Percentiles rank a stretch among this genome's conserved stretches.
Evolutionary conservation across 2,113 vertebrate genomes (phyloP).

Genomic region (Poeciliopsis occidentalis): DNA sequence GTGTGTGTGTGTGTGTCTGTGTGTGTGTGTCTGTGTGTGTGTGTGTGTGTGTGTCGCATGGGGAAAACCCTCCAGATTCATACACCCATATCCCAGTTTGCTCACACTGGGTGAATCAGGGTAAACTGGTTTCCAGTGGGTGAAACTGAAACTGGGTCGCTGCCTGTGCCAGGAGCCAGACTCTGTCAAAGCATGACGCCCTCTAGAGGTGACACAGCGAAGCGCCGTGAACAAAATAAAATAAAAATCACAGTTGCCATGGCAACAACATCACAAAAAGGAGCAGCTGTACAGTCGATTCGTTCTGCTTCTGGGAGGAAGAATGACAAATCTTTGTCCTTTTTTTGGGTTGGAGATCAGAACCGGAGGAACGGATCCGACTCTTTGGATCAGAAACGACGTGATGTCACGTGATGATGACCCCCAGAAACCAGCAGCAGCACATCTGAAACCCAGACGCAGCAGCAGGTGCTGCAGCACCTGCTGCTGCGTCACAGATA

Average conservation of each 20-base stretch:
- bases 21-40: neutral
- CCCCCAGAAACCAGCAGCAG: too few species aligned
- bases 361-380: neutral
- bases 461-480: too few species aligned
- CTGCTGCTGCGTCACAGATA: too few species aligned
- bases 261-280: constrained; percentile 38
- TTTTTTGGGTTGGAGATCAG: neutral
- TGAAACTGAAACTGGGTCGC: neutral
- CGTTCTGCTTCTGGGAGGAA: constrained; percentile 14
- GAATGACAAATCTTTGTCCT: constrained; percentile 4
- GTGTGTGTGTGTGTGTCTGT: too few species aligned
- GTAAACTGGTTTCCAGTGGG: too few species aligned
- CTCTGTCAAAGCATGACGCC: neutral
- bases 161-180: neutral
- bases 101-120: too few species aligned
- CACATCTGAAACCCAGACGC: too few species aligned
- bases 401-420: too few species aligned
- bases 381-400: too few species aligned
- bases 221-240: neutral
- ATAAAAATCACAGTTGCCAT: constrained; percentile 23
- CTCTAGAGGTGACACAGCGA: neutral
- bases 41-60: neutral
- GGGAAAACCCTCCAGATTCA: too few species aligned
- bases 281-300: constrained; percentile 15
- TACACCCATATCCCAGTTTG: too few species aligned